Evolutionary conservation across 2,888 invertebrate genomes (phyloP).

Genomic region (Protophormia terraenovae): DNA sequence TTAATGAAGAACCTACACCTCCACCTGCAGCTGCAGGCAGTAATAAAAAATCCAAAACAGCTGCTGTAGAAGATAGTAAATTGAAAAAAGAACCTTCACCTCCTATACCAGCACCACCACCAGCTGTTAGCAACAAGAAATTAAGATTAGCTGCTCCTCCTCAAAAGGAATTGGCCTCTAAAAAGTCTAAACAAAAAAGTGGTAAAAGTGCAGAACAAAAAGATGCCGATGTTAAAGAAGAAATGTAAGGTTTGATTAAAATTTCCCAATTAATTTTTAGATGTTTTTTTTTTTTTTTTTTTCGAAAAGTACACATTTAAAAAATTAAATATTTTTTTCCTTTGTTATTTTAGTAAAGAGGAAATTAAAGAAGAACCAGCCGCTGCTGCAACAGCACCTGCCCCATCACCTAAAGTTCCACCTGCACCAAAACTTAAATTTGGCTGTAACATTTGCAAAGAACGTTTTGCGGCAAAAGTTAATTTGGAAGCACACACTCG

Average conservation of each 20-base stretch:
- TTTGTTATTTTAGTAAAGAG: constrained; percentile 73
- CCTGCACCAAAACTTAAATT: constrained; percentile 67
- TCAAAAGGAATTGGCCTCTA: constrained; percentile 51
- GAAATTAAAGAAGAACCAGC: constrained; percentile 71
- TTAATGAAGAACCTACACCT: neutral
- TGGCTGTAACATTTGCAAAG: constrained; percentile 75
- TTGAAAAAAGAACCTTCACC: constrained; percentile 62
- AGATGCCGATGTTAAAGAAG: constrained; percentile 70
- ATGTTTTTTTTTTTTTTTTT: neutral
- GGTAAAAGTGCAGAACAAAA: constrained; percentile 53
- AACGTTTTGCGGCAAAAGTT: constrained; percentile 74
- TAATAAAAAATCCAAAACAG: constrained; percentile 31
- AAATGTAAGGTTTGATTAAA: constrained; percentile 72
- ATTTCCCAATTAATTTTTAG: neutral
- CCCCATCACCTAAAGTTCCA: neutral
- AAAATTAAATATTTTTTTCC: neutral
- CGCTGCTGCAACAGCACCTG: neutral
- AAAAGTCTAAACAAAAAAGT: constrained; percentile 57
- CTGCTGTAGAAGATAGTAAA: neutral
- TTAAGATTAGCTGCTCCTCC: constrained; percentile 64
- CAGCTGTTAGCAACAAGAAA: constrained; percentile 71
- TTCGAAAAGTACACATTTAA: neutral
- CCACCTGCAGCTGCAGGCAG: neutral
- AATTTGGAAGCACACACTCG: constrained; percentile 75
- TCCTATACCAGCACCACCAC: neutral